Conservation (phyloP, 2,113 vertebrate genomes). For the Heteronetta atricapilla region DNA sequence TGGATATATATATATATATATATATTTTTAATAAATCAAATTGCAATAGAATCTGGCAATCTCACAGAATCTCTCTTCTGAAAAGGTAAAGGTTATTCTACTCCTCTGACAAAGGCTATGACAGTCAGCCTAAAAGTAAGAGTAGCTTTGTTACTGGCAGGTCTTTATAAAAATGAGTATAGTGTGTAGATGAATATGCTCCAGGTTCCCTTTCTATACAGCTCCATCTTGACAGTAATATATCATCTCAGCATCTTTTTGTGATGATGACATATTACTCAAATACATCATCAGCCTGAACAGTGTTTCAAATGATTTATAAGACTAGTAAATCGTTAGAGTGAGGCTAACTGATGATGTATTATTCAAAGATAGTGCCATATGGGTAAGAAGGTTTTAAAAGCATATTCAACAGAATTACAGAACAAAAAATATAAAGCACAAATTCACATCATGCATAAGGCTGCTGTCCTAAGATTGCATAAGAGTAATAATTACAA, state of each 20-base stretch:
- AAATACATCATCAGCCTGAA: conserved; percentile 59
- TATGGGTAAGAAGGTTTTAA: neutral
- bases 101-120: neutral
- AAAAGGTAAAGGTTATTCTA: neutral
- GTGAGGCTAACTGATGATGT: conserved; percentile 11
- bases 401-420: conserved; percentile 2
- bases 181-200: neutral
- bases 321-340: conserved; percentile 56
- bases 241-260: conserved; percentile 56
- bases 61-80: neutral
- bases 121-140: neutral
- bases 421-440: conserved; percentile 10
- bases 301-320: conserved; percentile 67
- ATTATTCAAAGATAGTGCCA: conserved; percentile 59
- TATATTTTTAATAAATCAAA: neutral
- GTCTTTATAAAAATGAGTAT: neutral
- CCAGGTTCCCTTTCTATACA: conserved; percentile 20
- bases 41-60: neutral
- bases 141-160: neutral
- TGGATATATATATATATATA: no score
- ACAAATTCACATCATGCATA: neutral
- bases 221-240: conserved; percentile 42
- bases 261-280: conserved; percentile 70
- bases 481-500: neutral
- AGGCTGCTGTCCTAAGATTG: neutral